These are phyloP conservation scores for Delphinus delphis DNA, from an alignment of 2,113 vertebrate species.

Conservation along the genomic window DNA sequence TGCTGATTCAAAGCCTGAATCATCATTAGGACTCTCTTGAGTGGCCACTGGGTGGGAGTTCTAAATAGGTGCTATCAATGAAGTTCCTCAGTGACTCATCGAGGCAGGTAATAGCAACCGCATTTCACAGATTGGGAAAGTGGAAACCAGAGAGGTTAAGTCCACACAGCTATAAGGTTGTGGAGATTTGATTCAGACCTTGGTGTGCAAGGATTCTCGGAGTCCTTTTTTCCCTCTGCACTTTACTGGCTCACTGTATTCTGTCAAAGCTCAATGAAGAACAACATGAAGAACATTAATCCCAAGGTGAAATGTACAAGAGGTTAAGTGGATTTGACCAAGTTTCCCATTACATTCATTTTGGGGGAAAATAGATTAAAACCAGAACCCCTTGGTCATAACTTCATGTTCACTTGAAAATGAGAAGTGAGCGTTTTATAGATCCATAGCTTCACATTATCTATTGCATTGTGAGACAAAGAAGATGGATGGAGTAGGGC, in stretches of 20 bases:
- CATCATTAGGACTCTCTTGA: not conserved
- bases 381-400: not conserved
- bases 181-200: not conserved
- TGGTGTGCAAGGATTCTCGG: not conserved
- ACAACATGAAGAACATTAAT: not conserved
- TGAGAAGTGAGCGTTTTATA: slow-evolving; percentile 2
- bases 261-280: not conserved
- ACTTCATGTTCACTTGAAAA: not conserved
- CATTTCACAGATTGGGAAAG: not conserved
- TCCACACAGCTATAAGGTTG: not conserved
- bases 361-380: not conserved
- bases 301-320: not conserved
- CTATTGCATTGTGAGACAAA: not conserved
- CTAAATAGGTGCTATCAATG: not conserved
- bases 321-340: not conserved
- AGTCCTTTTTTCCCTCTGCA: not conserved
- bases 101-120: not conserved
- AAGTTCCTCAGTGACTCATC: not conserved
- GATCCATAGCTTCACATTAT: not conserved
- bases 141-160: not conserved
- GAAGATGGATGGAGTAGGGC: slow-evolving; percentile 28
- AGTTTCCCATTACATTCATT: not conserved
- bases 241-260: not conserved
- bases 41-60: not conserved
- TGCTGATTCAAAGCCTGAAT: slow-evolving; percentile 9